These are phyloP conservation scores for Fopius arisanus DNA, from an alignment of 1,140 invertebrate species.

Conservation along the genomic window DNA sequence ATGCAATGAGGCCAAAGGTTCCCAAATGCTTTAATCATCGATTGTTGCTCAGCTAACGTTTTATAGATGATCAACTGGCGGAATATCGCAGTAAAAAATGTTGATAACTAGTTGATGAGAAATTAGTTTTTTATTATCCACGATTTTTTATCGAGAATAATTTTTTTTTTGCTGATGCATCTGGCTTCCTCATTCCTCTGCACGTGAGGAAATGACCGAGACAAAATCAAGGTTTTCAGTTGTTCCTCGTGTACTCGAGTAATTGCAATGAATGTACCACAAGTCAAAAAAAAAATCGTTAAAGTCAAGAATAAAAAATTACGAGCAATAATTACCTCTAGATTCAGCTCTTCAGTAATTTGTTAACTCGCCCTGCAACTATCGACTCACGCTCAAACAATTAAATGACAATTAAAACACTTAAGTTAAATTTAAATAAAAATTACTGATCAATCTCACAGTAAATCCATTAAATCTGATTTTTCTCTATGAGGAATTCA, in stretches of 20 bases:
- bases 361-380: too few species aligned
- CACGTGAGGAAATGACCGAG: not conserved
- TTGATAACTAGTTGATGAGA: not conserved
- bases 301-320: too few species aligned
- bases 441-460: too few species aligned
- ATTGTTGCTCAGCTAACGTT: not conserved
- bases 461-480: too few species aligned
- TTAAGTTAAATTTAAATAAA: too few species aligned
- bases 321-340: too few species aligned
- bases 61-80: not conserved
- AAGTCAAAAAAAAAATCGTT: too few species aligned
- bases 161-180: not conserved
- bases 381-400: too few species aligned
- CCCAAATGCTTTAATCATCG: not conserved
- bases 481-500: too few species aligned
- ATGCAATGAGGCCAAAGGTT: slow-evolving; percentile 8
- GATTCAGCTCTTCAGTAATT: too few species aligned
- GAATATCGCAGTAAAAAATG: not conserved
- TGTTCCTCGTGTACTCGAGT: not conserved
- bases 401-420: too few species aligned
- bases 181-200: not conserved
- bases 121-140: not conserved
- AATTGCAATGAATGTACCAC: not conserved
- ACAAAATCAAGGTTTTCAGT: not conserved
- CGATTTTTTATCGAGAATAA: not conserved